Evolutionary conservation across 1,140 invertebrate species (phyloP).

Genomic region (Penaeus japonicus): DNA sequence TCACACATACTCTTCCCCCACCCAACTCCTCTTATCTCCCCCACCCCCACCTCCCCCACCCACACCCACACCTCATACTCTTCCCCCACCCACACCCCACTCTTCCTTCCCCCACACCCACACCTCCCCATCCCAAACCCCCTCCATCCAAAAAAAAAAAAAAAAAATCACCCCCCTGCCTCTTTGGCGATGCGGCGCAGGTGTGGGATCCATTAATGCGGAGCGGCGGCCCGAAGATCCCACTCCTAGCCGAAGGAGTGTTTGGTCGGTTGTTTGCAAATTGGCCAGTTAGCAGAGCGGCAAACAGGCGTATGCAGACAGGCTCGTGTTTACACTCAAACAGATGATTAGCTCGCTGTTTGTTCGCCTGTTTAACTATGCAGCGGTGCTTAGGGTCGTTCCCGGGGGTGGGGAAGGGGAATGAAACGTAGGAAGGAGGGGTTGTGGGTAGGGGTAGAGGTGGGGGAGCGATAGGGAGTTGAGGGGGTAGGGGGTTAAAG

Average conservation of each 20-base stretch:
- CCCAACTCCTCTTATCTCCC: background rate
- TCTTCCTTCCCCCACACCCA: background rate
- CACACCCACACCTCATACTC: background rate
- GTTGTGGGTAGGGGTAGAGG: too few relatives aligned
- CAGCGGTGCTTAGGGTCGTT: constrained; percentile 23
- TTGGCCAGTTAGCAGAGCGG: constrained; percentile 52
- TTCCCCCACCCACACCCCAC: background rate
- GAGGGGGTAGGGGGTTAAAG: too few relatives aligned
- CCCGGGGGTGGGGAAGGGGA: background rate
- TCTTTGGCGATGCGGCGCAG: constrained; percentile 36
- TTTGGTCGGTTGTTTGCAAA: constrained; percentile 53
- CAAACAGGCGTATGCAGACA: constrained; percentile 53
- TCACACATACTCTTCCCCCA: background rate
- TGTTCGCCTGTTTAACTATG: constrained; percentile 42
- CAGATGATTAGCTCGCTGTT: constrained; percentile 51
- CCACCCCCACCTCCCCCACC: background rate
- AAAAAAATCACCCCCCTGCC: background rate
- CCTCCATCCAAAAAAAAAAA: background rate
- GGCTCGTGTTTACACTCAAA: constrained; percentile 47
- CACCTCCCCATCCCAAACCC: background rate
- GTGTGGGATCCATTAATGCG: constrained; percentile 51
- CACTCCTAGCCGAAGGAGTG: constrained; percentile 47
- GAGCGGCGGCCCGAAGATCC: constrained; percentile 27
- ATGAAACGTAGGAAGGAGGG: background rate
- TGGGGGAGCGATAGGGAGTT: too few relatives aligned